A percentile compares a stretch with the other conserved stretches of the same genome.
These are phyloP conservation scores for Archilochus colubris DNA, from an alignment of 2,113 vertebrate species.

Conservation along the genomic window DNA sequence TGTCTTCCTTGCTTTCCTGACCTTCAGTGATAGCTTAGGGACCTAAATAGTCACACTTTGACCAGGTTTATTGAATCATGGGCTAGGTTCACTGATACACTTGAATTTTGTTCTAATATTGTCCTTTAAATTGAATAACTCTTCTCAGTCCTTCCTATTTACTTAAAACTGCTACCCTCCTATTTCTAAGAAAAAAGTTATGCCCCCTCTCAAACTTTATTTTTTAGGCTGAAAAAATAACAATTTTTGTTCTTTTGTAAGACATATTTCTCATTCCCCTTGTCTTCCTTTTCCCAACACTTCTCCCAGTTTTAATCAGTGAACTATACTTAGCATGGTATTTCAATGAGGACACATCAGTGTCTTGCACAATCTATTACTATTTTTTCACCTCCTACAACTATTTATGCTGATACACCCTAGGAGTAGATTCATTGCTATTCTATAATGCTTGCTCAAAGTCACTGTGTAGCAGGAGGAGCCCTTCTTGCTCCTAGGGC, in stretches of 20 bases:
- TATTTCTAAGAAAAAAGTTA: background rate
- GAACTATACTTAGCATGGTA: background rate
- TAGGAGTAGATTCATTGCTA: background rate
- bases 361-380: background rate
- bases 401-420: background rate
- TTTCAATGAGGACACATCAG: background rate
- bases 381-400: background rate
- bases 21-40: background rate
- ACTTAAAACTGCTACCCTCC: background rate
- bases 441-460: background rate
- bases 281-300: background rate
- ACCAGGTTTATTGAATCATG: background rate
- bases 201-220: fast-evolving
- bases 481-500: too few relatives aligned
- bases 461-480: background rate
- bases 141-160: background rate
- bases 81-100: background rate
- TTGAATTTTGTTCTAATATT: background rate
- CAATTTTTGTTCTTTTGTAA: background rate
- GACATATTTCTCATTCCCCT: background rate
- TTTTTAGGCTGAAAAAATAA: background rate
- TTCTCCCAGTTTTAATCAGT: background rate
- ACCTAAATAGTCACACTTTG: background rate
- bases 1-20: background rate
- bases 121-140: background rate